Conservation (phyloP, 2,797 vertebrate genomes). For the Florisuga fusca region DNA sequence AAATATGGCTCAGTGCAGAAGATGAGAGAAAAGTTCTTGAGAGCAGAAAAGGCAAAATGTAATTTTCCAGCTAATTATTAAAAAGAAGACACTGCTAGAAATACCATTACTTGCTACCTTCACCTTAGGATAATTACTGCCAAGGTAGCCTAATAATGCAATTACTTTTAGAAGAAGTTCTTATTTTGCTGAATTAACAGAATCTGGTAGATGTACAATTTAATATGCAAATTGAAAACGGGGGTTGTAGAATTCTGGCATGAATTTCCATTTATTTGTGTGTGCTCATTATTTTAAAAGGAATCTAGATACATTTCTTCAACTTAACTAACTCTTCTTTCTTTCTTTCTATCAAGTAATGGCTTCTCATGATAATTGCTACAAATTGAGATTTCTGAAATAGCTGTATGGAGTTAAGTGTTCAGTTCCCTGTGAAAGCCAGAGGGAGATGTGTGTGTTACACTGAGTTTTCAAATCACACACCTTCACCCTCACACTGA, state of each 20-base stretch:
- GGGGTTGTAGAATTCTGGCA: background rate
- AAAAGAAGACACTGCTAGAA: slow-evolving; percentile 21
- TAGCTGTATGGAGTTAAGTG: background rate
- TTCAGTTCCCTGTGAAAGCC: background rate
- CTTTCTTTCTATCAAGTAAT: background rate
- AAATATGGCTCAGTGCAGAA: background rate
- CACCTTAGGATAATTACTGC: slow-evolving; percentile 43
- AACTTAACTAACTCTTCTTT: background rate
- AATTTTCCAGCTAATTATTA: slow-evolving; percentile 45
- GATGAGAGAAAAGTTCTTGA: slow-evolving; percentile 18
- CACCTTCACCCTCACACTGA: background rate
- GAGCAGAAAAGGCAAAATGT: background rate
- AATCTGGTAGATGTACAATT: slow-evolving; percentile 33
- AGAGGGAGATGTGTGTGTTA: background rate
- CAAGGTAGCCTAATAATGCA: slow-evolving; percentile 52
- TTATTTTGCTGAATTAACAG: slow-evolving; percentile 63
- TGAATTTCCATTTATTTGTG: slow-evolving; percentile 20
- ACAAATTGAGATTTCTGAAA: slow-evolving; percentile 40
- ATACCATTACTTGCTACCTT: slow-evolving; percentile 37
- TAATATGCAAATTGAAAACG: slow-evolving; percentile 59
- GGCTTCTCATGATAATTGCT: background rate
- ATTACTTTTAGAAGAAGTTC: slow-evolving; percentile 49
- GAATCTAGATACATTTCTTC: slow-evolving; percentile 3
- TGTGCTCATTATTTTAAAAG: slow-evolving; percentile 53
- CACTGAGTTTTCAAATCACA: background rate